phyloP scores from a whole-genome alignment of 2,888 invertebrate genomes.

The Chymomyza amoena region DNA sequence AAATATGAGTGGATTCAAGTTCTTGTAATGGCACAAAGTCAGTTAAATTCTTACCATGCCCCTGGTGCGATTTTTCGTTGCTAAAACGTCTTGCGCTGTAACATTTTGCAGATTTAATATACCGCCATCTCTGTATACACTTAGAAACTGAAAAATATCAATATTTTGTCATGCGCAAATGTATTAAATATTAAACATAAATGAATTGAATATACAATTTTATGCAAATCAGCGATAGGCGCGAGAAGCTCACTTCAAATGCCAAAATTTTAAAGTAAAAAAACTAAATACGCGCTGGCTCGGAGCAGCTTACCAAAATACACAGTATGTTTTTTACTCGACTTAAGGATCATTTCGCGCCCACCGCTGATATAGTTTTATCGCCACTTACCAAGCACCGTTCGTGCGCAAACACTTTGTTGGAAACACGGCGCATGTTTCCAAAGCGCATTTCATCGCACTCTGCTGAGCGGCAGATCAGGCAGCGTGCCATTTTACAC shows the following conservation, averaged over 20 bases:
- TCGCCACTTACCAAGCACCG: constrained; percentile 84
- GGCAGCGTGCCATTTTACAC: too few species aligned
- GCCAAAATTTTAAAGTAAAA: too few species aligned
- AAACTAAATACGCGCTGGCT: too few species aligned
- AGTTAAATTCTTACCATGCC: constrained; percentile 81
- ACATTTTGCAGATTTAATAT: too few species aligned
- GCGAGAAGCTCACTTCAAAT: too few species aligned
- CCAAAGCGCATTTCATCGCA: constrained; percentile 25
- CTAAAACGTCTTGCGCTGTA: constrained; percentile 85
- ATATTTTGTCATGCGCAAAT: too few species aligned
- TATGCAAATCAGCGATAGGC: not conserved
- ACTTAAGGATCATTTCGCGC: too few species aligned
- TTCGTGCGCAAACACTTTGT: constrained; percentile 81
- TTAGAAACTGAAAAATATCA: constrained; percentile 58
- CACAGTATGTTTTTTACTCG: too few species aligned
- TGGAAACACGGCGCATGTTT: constrained; percentile 1
- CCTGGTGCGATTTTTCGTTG: constrained; percentile 83
- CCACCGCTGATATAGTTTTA: not conserved
- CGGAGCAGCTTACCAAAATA: too few species aligned
- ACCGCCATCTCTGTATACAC: constrained; percentile 78
- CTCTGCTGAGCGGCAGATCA: constrained; percentile 8
- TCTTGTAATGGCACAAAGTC: not conserved
- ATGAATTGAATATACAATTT: too few species aligned
- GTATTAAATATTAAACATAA: not conserved
- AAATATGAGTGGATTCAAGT: not conserved